phyloP scores from a whole-genome alignment of 2,888 invertebrate genomes.

The Dascillus cervinus region DNA sequence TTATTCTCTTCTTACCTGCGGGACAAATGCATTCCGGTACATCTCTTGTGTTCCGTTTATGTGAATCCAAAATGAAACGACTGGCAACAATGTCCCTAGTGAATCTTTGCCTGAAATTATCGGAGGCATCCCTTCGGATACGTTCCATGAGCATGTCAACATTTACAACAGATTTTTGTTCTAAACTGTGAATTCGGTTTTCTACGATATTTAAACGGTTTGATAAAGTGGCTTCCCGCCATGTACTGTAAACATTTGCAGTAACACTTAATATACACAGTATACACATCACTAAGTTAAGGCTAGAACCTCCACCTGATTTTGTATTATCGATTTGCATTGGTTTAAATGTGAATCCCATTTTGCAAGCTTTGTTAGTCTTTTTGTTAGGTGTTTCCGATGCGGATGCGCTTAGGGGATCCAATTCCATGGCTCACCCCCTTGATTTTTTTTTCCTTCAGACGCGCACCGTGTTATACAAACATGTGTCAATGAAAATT shows the following conservation, averaged over 20 bases:
- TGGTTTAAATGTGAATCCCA: constrained; percentile 9
- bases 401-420: constrained; percentile 28
- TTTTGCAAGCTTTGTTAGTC: constrained; percentile 19
- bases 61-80: constrained; percentile 15
- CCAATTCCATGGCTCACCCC: constrained; percentile 33
- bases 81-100: constrained; percentile 32
- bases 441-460: too few relatives aligned
- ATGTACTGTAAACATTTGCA: constrained; percentile 53
- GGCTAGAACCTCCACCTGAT: constrained; percentile 18
- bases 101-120: constrained; percentile 39
- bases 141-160: constrained; percentile 48
- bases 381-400: constrained; percentile 19
- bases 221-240: constrained; percentile 50
- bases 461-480: too few relatives aligned
- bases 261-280: constrained; percentile 56
- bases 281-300: constrained; percentile 52
- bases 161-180: constrained; percentile 40
- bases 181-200: constrained; percentile 49
- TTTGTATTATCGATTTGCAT: constrained; percentile 9
- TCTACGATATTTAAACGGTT: constrained; percentile 48
- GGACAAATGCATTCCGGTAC: constrained; percentile 63
- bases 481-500: too few relatives aligned
- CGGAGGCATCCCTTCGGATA: constrained; percentile 47
- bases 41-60: constrained; percentile 47
- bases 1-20: constrained; percentile 55